A percentile compares a stretch with the other conserved stretches of the same genome.
Evolutionary conservation across 1,140 invertebrate species (phyloP).

Genomic region (Papilio helenus): DNA sequence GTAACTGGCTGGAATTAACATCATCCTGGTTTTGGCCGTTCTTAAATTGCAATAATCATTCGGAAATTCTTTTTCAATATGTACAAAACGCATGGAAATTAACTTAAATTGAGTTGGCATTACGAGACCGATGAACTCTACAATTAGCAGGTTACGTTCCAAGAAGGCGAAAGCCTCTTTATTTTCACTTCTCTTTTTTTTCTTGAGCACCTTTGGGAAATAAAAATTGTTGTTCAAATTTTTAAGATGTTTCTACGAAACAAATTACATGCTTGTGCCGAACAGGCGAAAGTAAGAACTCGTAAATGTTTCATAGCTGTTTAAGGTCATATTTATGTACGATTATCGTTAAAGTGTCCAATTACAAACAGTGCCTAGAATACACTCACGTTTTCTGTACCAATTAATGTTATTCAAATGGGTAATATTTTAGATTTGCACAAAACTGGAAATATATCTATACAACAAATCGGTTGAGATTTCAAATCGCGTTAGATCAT

Average conservation of each 20-base stretch:
- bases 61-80: neutral
- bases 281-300: conserved; percentile 73
- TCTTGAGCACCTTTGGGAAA: conserved; percentile 55
- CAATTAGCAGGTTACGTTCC: conserved; percentile 70
- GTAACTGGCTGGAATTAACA: neutral
- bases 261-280: conserved; percentile 54
- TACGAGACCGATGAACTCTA: conserved; percentile 62
- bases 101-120: conserved; percentile 48
- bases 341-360: conserved; percentile 24
- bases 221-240: conserved; percentile 63
- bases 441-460: neutral
- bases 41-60: neutral
- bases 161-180: conserved; percentile 69
- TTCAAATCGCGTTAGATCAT: conserved; percentile 12
- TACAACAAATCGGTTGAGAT: neutral
- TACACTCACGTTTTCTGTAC: neutral
- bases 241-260: conserved; percentile 17
- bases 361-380: neutral
- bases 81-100: conserved; percentile 42
- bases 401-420: neutral
- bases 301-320: conserved; percentile 38
- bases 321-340: conserved; percentile 1
- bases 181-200: conserved; percentile 61
- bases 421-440: neutral
- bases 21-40: neutral